These are phyloP conservation scores for Clusia tigrina DNA, from an alignment of 2,888 invertebrate species.

Conservation along the genomic window DNA sequence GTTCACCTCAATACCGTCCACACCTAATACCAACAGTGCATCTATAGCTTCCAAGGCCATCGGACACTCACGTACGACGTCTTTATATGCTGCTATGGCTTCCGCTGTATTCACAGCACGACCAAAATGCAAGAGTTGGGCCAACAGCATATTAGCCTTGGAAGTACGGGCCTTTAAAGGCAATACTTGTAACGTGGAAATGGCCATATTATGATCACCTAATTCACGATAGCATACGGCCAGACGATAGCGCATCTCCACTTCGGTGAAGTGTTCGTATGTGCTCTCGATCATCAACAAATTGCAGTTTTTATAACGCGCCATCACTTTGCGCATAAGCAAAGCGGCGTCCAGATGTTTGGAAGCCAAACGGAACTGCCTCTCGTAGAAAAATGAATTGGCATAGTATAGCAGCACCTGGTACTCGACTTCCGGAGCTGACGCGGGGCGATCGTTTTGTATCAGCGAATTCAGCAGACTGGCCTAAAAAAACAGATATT, in stretches of 20 bases:
- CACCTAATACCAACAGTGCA: conserved; percentile 75
- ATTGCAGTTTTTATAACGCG: conserved; percentile 50
- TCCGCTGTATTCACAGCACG: conserved; percentile 72
- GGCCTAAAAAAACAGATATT: conserved; percentile 66
- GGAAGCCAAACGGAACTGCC: conserved; percentile 75
- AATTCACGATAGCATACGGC: conserved; percentile 73
- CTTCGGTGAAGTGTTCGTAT: conserved; percentile 65
- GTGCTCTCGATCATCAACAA: conserved; percentile 51
- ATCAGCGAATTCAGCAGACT: conserved; percentile 71
- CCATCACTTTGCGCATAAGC: conserved; percentile 57
- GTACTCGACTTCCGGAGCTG: conserved; percentile 70
- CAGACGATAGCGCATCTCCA: conserved; percentile 77
- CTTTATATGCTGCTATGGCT: conserved; percentile 79
- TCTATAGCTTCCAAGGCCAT: conserved; percentile 79
- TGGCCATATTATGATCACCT: conserved; percentile 71
- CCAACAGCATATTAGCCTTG: conserved; percentile 80
- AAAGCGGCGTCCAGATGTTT: conserved; percentile 68
- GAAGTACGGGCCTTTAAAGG: conserved; percentile 74
- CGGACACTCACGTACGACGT: conserved; percentile 79
- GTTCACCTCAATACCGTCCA: conserved; percentile 78
- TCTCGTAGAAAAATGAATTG: conserved; percentile 73
- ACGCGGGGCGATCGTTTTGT: conserved; percentile 68
- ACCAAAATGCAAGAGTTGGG: conserved; percentile 74
- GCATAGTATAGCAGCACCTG: conserved; percentile 74
- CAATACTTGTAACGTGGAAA: conserved; percentile 51